Evolutionary conservation across 2,113 vertebrate genomes (phyloP).

Genomic region (Formicarius rufipectus): DNA sequence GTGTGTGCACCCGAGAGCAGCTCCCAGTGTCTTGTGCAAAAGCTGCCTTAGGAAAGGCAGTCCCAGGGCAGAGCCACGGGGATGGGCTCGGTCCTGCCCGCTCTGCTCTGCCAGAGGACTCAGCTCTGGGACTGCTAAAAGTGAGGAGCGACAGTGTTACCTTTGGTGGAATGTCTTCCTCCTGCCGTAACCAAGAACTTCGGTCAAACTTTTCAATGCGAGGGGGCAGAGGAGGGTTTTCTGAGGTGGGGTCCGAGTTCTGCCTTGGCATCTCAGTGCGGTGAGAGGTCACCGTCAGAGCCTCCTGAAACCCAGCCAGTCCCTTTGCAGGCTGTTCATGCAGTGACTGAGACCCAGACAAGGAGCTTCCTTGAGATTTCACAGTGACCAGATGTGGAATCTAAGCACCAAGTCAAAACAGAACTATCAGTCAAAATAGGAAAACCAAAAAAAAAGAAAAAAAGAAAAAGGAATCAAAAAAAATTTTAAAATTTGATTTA

Average conservation of each 20-base stretch:
- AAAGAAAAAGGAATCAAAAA: not conserved
- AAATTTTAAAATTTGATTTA: not conserved
- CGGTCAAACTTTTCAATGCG: slow-evolving; percentile 95
- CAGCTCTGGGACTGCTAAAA: slow-evolving; percentile 15
- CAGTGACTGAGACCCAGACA: slow-evolving; percentile 96
- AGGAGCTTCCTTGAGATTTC: slow-evolving; percentile 91
- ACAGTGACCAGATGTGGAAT: slow-evolving; percentile 93
- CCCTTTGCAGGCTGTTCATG: slow-evolving; percentile 93
- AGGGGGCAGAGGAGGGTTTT: slow-evolving; percentile 92
- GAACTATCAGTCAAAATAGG: slow-evolving; percentile 53
- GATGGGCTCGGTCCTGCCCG: not conserved
- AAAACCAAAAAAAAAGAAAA: not conserved
- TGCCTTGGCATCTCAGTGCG: slow-evolving; percentile 96
- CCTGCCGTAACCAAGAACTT: slow-evolving; percentile 97
- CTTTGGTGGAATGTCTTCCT: slow-evolving; percentile 98
- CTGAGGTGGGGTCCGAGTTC: slow-evolving; percentile 98
- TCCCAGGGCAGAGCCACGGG: not conserved
- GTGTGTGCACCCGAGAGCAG: not conserved
- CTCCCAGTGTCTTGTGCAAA: not conserved
- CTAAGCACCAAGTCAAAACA: slow-evolving; percentile 71
- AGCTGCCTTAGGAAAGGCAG: not conserved
- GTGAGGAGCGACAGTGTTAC: slow-evolving; percentile 72
- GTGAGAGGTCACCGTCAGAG: slow-evolving; percentile 89
- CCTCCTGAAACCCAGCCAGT: slow-evolving; percentile 92
- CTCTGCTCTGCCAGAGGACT: not conserved